phyloP scores from a whole-genome alignment of 2,888 invertebrate genomes.

The Lepidonotus clava region DNA sequence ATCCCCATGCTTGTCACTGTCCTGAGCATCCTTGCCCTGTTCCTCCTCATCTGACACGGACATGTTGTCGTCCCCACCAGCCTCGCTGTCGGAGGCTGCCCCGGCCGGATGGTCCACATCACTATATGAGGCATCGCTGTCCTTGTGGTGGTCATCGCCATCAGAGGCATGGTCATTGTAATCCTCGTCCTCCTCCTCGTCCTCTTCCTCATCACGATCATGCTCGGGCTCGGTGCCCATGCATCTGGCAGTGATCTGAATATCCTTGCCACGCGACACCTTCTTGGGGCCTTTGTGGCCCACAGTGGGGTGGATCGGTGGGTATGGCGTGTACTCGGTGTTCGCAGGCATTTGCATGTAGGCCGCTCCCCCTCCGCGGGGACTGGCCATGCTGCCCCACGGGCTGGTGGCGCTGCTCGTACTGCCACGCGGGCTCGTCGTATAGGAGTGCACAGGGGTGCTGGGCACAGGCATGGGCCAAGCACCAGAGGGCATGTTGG shows the following conservation, averaged over 20 bases:
- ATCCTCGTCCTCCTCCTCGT: not conserved
- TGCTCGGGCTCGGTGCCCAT: slow-evolving; percentile 38
- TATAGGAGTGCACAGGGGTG: slow-evolving; percentile 12
- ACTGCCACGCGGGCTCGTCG: slow-evolving; percentile 20
- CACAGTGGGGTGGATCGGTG: slow-evolving; percentile 35
- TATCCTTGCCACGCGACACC: slow-evolving; percentile 45
- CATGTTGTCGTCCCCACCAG: not conserved
- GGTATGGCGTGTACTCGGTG: slow-evolving; percentile 35
- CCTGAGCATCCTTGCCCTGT: slow-evolving; percentile 47
- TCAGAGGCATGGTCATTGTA: not conserved
- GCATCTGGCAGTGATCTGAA: slow-evolving; percentile 8
- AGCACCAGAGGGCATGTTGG: slow-evolving; percentile 20
- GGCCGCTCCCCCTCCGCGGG: not conserved
- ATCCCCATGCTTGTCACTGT: slow-evolving; percentile 49
- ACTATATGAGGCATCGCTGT: slow-evolving; percentile 8
- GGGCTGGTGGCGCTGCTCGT: slow-evolving; percentile 26
- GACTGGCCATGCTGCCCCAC: slow-evolving; percentile 29
- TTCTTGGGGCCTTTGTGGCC: slow-evolving; percentile 49
- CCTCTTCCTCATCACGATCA: not conserved
- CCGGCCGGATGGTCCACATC: not conserved
- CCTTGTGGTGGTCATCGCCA: not conserved
- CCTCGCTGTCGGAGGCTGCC: not conserved
- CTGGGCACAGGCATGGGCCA: slow-evolving; percentile 36
- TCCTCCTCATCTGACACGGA: slow-evolving; percentile 46
- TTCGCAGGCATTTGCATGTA: not conserved